phyloP scores from a whole-genome alignment of 2,113 vertebrate species.

The Chascanopsetta lugubris region DNA sequence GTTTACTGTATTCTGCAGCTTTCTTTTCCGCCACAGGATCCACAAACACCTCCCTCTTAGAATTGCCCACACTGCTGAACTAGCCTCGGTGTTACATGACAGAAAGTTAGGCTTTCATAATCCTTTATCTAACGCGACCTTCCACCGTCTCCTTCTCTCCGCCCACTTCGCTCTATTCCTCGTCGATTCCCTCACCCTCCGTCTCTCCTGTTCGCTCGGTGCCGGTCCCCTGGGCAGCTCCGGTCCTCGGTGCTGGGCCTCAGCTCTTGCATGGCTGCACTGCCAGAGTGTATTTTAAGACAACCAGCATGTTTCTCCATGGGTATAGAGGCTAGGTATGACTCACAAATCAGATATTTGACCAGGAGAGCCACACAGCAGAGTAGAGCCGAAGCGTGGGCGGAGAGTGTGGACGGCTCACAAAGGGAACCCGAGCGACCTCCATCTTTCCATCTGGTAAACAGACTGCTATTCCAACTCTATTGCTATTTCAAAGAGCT shows the following conservation, averaged over 20 bases:
- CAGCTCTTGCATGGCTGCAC: constrained; percentile 67
- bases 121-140: constrained; percentile 66
- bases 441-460: constrained; percentile 77
- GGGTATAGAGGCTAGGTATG: constrained; percentile 72
- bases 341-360: constrained; percentile 80
- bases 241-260: constrained; percentile 50
- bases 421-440: constrained; percentile 73
- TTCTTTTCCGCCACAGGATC: constrained; percentile 25
- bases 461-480: constrained; percentile 70
- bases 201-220: constrained; percentile 57
- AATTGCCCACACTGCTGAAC: constrained; percentile 56
- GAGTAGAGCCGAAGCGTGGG: constrained; percentile 71
- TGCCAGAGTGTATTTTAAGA: constrained; percentile 77
- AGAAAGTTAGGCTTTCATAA: constrained; percentile 67
- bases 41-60: constrained; percentile 21
- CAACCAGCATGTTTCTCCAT: constrained; percentile 71
- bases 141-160: constrained; percentile 59
- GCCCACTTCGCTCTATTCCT: constrained; percentile 56
- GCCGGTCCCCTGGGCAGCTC: constrained; percentile 60
- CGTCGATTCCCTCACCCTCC: constrained; percentile 54
- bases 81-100: constrained; percentile 55
- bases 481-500: constrained; percentile 65
- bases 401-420: constrained; percentile 75
- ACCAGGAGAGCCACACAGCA: constrained; percentile 72
- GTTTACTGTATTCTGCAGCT: constrained; percentile 24